Conservation (phyloP, 2,113 vertebrate genomes). For the Sciurus niger region DNA sequence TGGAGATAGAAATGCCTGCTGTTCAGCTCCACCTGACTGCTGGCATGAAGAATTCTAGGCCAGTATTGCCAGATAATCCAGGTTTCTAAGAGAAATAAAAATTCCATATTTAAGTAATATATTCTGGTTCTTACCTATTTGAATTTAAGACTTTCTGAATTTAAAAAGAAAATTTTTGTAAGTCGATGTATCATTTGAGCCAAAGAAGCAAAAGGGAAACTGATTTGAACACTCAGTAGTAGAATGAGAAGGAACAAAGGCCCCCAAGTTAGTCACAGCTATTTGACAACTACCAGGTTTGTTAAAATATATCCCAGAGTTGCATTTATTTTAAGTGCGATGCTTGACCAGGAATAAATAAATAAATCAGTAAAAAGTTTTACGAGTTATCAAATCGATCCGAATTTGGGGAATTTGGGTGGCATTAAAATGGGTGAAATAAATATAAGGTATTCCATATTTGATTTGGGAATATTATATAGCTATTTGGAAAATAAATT, state of each 20-base stretch:
- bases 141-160: neutral
- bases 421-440: neutral
- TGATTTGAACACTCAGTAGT: neutral
- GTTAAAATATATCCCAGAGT: neutral
- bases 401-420: neutral
- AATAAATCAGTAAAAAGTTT: neutral
- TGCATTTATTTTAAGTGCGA: neutral
- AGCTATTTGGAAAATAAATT: neutral
- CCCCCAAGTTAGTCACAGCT: neutral
- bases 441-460: neutral
- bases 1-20: neutral
- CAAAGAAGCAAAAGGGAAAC: neutral
- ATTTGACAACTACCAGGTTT: neutral
- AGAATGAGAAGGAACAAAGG: neutral
- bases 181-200: neutral
- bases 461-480: neutral
- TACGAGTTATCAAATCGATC: neutral
- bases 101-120: conserved; percentile 20
- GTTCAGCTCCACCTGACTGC: neutral
- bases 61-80: neutral
- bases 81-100: neutral
- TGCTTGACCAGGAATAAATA: neutral
- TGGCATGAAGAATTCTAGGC: neutral
- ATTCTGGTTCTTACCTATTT: neutral
- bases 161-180: neutral